Percentiles rank a stretch among this genome's conserved stretches.
Conservation (phyloP, 2,113 vertebrate genomes). For the Semicossyphus pulcher region DNA sequence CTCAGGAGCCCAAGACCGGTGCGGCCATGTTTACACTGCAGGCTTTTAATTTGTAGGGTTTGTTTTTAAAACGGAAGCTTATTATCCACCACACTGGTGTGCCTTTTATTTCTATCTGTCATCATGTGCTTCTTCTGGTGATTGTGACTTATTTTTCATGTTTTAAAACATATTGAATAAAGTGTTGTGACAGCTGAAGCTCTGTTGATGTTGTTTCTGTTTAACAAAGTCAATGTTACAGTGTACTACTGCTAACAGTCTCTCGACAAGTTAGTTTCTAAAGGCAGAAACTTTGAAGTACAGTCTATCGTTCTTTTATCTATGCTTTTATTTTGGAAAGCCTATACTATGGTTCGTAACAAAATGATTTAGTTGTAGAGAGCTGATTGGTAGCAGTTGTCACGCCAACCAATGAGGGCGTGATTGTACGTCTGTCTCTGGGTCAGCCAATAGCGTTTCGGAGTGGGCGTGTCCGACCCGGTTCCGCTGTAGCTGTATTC, state of each 20-base stretch:
- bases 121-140: neutral
- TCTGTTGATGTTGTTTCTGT: neutral
- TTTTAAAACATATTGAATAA: conserved; percentile 45
- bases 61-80: conserved; percentile 4
- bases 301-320: too few species aligned
- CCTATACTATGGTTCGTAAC: too few species aligned
- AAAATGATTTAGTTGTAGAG: neutral
- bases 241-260: too few species aligned
- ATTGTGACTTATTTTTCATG: neutral
- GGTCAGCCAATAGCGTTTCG: conserved; percentile 21
- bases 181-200: neutral
- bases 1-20: neutral
- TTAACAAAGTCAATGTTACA: too few species aligned
- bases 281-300: too few species aligned
- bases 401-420: conserved; percentile 27
- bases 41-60: conserved; percentile 14
- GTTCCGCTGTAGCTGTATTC: neutral
- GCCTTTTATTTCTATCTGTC: conserved; percentile 2
- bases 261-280: too few species aligned
- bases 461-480: neutral
- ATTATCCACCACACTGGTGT: neutral
- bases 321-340: too few species aligned
- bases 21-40: neutral
- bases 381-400: conserved; percentile 19
- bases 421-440: neutral